phyloP scores from a whole-genome alignment of 2,113 vertebrate genomes.

The Mixornis gularis region DNA sequence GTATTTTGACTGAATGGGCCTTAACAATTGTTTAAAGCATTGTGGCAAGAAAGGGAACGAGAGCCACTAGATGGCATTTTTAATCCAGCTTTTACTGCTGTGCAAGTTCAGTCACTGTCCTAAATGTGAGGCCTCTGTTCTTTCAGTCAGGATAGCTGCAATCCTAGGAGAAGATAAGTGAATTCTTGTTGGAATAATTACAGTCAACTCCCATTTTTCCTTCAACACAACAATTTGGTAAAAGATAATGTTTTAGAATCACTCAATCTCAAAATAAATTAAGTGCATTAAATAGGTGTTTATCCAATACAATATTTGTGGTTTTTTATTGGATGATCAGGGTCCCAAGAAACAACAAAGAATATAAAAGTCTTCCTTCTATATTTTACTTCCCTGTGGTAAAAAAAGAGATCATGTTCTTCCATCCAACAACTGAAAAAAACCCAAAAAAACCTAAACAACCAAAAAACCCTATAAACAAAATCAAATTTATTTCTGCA shows the following conservation, averaged over 20 bases:
- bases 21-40: neutral
- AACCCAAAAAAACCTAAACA: neutral
- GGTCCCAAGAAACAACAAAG: neutral
- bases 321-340: neutral
- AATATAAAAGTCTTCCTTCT: neutral
- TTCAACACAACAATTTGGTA: neutral
- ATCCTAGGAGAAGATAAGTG: neutral
- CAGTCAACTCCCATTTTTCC: neutral
- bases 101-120: rapidly evolving
- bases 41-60: neutral
- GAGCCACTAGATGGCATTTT: slow-evolving; percentile 33
- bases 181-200: neutral
- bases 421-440: neutral
- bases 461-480: neutral
- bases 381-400: neutral
- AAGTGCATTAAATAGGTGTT: neutral
- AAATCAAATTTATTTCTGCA: neutral
- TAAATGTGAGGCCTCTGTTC: neutral
- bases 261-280: neutral
- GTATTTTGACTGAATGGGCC: neutral
- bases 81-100: neutral
- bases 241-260: neutral
- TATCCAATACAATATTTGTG: neutral
- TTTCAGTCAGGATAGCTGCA: neutral
- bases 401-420: neutral